Base-by-base conservation (phyloP, 2,888 invertebrate species). In the Dryomyza anilis region DNA sequence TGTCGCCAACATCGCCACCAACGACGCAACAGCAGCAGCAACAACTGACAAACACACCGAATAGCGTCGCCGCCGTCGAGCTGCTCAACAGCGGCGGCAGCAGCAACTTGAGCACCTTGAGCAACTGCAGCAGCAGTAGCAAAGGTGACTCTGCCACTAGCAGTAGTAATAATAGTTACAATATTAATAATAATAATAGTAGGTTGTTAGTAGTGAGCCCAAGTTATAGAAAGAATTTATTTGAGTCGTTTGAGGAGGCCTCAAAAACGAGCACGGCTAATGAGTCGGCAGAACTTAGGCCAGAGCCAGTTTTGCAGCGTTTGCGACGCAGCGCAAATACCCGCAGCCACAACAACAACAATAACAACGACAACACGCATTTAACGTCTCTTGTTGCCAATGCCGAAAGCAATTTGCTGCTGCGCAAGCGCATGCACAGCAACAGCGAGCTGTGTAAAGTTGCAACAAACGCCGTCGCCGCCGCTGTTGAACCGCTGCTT, bases 221-320 rank as follows among this genome's bases (percentile, higher is more conserved):
- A 63, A 75, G 75, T 68, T 81, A 77, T 74, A 77, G 80, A 63
- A 82, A 82, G 69, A 83, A 83, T 72, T 74, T 82, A 19, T 74
- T 77, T 70, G 73, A 76, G 43, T 80, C 78, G 29, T 82, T 82
- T 65, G 82, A 80, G 61, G 76, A 75, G 53, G 68, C 68, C 50
- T 71, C 69, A 43, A 67, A 70, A 65, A 39, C 52, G 53, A 16
- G 27, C 19, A 43, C 33, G n/a, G 61, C 39, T 36, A 33, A 46
- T 16, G 2, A 29, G 7, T n/a, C 14, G 2, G 48, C 30, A 30
- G 36, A 33, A 19, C n/a, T n/a, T n/a, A n/a, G n/a, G n/a, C n/a
- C n/a, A n/a, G 23, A 39, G 14, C 50, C 10, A 10, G 36, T 39
- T 7, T 23, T 52, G 19, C 52, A 33, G 7, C 61, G 61, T n/a